Conservation (phyloP, 2,113 vertebrate genomes). For the Drymodes brunneopygia region DNA sequence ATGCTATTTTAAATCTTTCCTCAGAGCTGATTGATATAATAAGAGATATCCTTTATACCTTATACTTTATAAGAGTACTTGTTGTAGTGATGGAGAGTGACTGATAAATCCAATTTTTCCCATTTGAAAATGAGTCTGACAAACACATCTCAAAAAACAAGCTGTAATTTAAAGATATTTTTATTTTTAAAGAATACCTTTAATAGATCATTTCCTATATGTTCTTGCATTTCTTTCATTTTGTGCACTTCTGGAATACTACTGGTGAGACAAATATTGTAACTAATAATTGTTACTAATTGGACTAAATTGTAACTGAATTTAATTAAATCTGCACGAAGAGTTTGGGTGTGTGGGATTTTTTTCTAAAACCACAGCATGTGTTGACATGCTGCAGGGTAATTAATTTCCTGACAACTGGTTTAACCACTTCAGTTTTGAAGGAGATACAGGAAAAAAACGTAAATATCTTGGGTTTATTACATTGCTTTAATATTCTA, state of each 20-base stretch:
- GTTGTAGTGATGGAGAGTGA: not conserved
- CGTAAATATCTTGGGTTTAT: not conserved
- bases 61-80: not conserved
- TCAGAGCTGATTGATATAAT: not conserved
- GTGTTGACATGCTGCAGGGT: fast-evolving
- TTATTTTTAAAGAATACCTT: not conserved
- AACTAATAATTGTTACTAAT: too few relatives aligned
- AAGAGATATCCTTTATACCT: not conserved
- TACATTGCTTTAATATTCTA: not conserved
- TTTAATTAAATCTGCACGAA: not conserved
- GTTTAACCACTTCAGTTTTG: not conserved
- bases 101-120: not conserved
- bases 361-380: not conserved
- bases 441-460: not conserved
- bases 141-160: not conserved
- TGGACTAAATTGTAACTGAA: not conserved
- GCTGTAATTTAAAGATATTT: not conserved
- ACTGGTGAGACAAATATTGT: not conserved
- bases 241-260: not conserved
- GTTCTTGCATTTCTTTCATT: not conserved
- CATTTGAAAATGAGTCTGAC: not conserved
- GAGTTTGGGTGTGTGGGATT: fast-evolving
- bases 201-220: not conserved
- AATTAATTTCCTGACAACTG: not conserved
- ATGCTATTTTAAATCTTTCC: not conserved